Evolutionary conservation across 2,797 vertebrate species (phyloP).

Genomic region (Dromococcyx pavoninus): DNA sequence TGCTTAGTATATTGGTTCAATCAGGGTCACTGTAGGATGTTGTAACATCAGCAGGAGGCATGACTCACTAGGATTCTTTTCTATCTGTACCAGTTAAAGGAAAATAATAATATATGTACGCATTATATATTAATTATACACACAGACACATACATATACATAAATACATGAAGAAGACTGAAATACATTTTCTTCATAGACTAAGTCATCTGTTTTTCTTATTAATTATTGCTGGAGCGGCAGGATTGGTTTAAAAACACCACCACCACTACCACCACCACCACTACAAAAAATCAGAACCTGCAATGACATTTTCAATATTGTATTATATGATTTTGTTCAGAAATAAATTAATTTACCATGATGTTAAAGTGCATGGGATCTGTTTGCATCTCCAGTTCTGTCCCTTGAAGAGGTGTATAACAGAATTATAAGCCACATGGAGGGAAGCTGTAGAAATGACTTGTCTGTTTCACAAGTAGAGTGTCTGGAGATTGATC

Average conservation of each 20-base stretch:
- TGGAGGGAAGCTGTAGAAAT: background rate
- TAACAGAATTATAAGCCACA: background rate
- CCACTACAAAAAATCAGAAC: background rate
- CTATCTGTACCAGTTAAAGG: background rate
- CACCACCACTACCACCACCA: no score
- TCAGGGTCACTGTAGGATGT: background rate
- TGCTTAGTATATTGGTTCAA: background rate
- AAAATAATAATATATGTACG: background rate
- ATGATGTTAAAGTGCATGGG: background rate
- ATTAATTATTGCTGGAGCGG: background rate
- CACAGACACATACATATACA: background rate
- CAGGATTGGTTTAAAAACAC: background rate
- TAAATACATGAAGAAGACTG: background rate
- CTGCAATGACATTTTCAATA: background rate
- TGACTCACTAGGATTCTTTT: background rate
- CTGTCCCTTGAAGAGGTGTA: background rate
- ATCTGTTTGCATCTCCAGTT: background rate
- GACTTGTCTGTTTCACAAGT: no score
- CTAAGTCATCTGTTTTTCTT: background rate
- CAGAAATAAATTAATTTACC: background rate
- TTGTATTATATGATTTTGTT: background rate
- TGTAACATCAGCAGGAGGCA: background rate
- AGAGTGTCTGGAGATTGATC: no score
- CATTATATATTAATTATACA: background rate
- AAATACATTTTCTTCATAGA: background rate